Evolutionary conservation across 2,113 vertebrate genomes (phyloP).

Genomic region (Lagopus leucura): DNA sequence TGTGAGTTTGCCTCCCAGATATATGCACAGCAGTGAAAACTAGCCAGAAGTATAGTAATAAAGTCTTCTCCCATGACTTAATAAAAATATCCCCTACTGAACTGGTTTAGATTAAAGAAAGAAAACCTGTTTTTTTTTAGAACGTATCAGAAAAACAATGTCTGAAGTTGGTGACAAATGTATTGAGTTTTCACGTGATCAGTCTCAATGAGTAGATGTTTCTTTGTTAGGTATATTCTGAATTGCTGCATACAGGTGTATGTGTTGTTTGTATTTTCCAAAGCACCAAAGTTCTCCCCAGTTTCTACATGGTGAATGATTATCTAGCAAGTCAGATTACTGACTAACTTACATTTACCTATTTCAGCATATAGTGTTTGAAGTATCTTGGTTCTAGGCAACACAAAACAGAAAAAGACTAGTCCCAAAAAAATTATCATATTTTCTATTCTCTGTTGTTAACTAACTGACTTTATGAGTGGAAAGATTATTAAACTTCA

Average conservation of each 20-base stretch:
- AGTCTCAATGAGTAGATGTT: not conserved
- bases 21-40: not conserved
- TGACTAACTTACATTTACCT: not conserved
- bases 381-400: not conserved
- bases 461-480: not conserved
- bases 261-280: not conserved
- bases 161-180: not conserved
- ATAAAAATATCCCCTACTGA: not conserved
- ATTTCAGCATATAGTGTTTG: not conserved
- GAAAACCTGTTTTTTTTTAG: not conserved
- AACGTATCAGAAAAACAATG: not conserved
- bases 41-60: not conserved
- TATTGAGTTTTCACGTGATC: fast-evolving
- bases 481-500: not conserved
- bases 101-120: not conserved
- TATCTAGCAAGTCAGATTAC: not conserved
- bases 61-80: not conserved
- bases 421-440: not conserved
- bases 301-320: fast-evolving
- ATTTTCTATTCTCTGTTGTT: not conserved
- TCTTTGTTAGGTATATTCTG: not conserved
- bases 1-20: not conserved
- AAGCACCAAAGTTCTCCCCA: not conserved
- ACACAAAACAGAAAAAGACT: not conserved
- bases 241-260: not conserved